Percentiles rank a stretch among this genome's conserved stretches.
Conservation (phyloP, 2,888 invertebrate genomes). For the Tetanocera ferruginea region DNA sequence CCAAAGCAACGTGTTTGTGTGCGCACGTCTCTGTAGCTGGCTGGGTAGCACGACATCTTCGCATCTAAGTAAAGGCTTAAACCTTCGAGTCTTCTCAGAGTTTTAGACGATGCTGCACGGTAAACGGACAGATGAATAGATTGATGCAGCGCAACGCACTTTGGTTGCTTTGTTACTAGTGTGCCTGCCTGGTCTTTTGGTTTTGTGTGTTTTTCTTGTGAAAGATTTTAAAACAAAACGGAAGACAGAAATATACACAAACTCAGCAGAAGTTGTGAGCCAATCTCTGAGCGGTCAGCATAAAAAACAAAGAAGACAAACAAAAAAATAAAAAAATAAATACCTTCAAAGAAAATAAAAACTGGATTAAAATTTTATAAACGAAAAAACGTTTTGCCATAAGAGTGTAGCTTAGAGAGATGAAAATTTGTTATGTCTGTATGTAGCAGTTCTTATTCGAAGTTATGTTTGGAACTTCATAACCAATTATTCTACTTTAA, state of each 20-base stretch:
- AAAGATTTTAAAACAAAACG: constrained; percentile 31
- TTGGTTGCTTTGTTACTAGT: constrained; percentile 12
- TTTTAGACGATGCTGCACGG: constrained; percentile 8
- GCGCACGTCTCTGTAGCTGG: not conserved
- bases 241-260: constrained; percentile 21
- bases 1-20: constrained; percentile 14
- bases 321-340: not conserved
- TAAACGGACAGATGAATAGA: constrained; percentile 51
- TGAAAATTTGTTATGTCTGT: not conserved
- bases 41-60: not conserved
- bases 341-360: constrained; percentile 27
- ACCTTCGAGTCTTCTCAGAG: constrained; percentile 15
- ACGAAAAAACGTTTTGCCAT: constrained; percentile 14
- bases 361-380: constrained; percentile 59
- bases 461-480: too few relatives aligned
- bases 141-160: constrained; percentile 15
- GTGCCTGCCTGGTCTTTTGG: constrained; percentile 47
- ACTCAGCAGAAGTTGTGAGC: constrained; percentile 16
- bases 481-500: too few relatives aligned
- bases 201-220: constrained; percentile 37
- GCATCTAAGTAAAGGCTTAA: constrained; percentile 1
- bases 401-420: not conserved
- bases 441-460: too few relatives aligned
- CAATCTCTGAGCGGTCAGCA: not conserved
- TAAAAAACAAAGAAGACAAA: constrained; percentile 38